phyloP scores from a whole-genome alignment of 2,888 invertebrate genomes.

The Barypeithes pellucidus region DNA sequence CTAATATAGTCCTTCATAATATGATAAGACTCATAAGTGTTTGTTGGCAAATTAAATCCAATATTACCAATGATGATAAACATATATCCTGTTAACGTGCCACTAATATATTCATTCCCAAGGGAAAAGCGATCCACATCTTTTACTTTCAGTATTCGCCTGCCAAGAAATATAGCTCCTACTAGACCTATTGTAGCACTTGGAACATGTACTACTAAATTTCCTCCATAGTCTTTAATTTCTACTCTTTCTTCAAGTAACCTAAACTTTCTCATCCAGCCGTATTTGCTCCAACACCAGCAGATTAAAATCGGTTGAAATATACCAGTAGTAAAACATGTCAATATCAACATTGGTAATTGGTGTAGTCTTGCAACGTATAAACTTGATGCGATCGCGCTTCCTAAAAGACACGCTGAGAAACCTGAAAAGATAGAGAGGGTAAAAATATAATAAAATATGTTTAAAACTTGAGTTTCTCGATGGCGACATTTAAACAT shows the following conservation, averaged over 20 bases:
- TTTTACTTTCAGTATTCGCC: slow-evolving; percentile 64
- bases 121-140: slow-evolving; percentile 67
- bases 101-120: slow-evolving; percentile 63
- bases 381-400: slow-evolving; percentile 65
- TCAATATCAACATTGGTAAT: slow-evolving; percentile 57
- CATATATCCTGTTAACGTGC: slow-evolving; percentile 64
- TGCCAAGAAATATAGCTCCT: slow-evolving; percentile 64
- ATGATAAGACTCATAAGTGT: slow-evolving; percentile 43
- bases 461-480: too few species aligned
- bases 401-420: slow-evolving; percentile 63
- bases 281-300: slow-evolving; percentile 66
- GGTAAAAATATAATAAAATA: too few species aligned
- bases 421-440: slow-evolving; percentile 62
- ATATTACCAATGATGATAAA: slow-evolving; percentile 66
- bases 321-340: slow-evolving; percentile 61
- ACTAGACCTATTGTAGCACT: slow-evolving; percentile 64
- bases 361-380: slow-evolving; percentile 64
- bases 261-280: slow-evolving; percentile 64
- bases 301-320: slow-evolving; percentile 66
- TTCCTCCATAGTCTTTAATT: slow-evolving; percentile 65
- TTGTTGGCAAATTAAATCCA: slow-evolving; percentile 56
- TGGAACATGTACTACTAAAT: slow-evolving; percentile 64
- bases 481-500: too few species aligned
- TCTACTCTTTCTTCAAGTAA: slow-evolving; percentile 58
- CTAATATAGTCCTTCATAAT: slow-evolving; percentile 43